A percentile compares a stretch with the other conserved stretches of the same genome.
These are phyloP conservation scores for Auanema sp. DNA, from an alignment of 2,888 invertebrate genomes.

Conservation along the genomic window DNA sequence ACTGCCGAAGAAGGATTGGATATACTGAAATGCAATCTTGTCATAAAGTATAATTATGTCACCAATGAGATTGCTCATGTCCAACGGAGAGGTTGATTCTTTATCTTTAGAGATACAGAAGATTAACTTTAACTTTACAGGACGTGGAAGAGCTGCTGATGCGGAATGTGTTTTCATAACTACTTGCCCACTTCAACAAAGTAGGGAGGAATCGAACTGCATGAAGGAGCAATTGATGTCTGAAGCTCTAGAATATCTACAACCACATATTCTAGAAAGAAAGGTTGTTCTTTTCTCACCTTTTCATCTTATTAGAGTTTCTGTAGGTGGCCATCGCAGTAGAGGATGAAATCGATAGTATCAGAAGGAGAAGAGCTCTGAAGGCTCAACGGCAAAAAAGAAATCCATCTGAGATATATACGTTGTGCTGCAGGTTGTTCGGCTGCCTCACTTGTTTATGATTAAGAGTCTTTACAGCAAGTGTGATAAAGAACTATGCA, in stretches of 20 bases:
- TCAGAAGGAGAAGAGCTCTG: not conserved
- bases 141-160: constrained; percentile 33
- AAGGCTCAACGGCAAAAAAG: no score
- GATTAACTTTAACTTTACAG: constrained; percentile 24
- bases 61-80: constrained; percentile 52
- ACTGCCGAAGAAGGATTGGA: constrained; percentile 54
- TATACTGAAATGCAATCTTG: constrained; percentile 44
- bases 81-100: constrained; percentile 42
- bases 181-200: constrained; percentile 15
- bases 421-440: no score
- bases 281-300: no score
- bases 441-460: no score
- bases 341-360: not conserved
- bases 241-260: not conserved
- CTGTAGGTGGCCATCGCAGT: not conserved
- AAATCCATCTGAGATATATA: no score
- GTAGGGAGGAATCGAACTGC: constrained; percentile 31
- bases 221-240: constrained; percentile 16
- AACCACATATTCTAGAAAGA: not conserved
- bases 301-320: no score
- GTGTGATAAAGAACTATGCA: constrained; percentile 22
- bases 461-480: constrained; percentile 25
- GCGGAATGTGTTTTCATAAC: constrained; percentile 35
- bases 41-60: constrained; percentile 51
- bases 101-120: no score